Evolutionary conservation across 1,140 invertebrate genomes (phyloP).

Genomic region (Tetragonula clypearis): DNA sequence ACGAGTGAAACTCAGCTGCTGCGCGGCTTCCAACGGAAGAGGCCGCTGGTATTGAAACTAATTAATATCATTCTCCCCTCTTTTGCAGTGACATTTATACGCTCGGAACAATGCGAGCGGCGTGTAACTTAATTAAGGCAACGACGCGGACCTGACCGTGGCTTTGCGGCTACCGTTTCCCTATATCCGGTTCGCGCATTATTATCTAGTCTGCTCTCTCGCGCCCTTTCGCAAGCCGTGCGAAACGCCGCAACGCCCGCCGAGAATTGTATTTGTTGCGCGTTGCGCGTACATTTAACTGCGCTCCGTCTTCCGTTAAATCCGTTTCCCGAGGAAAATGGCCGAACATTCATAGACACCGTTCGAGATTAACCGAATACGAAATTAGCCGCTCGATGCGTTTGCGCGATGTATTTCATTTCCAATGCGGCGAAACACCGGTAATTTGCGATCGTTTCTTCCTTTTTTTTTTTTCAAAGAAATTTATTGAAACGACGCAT

Average conservation of each 20-base stretch:
- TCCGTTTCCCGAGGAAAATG: conserved; percentile 50
- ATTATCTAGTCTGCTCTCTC: conserved; percentile 78
- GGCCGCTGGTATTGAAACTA: conserved; percentile 73
- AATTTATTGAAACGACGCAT: not conserved
- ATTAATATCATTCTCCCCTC: conserved; percentile 76
- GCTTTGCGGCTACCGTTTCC: conserved; percentile 76
- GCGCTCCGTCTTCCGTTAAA: conserved; percentile 51
- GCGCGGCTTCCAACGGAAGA: not conserved
- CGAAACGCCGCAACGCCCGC: conserved; percentile 61
- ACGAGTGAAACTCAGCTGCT: not conserved
- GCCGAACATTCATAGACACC: conserved; percentile 23
- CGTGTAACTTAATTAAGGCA: conserved; percentile 82
- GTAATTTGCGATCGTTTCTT: not conserved
- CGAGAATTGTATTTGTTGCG: conserved; percentile 79
- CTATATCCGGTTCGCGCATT: conserved; percentile 77
- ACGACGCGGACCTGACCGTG: conserved; percentile 80
- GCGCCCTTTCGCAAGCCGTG: conserved; percentile 61
- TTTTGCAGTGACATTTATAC: conserved; percentile 79
- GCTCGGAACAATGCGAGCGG: conserved; percentile 76
- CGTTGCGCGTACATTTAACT: conserved; percentile 53
- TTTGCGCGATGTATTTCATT: not conserved
- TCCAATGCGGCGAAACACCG: too few relatives aligned
- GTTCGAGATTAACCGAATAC: not conserved
- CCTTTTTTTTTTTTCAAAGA: not conserved
- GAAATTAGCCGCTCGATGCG: not conserved